Base-by-base conservation (phyloP, 53 echinoderm and acorn worm genomes). In the Crossaster papposus region DNA sequence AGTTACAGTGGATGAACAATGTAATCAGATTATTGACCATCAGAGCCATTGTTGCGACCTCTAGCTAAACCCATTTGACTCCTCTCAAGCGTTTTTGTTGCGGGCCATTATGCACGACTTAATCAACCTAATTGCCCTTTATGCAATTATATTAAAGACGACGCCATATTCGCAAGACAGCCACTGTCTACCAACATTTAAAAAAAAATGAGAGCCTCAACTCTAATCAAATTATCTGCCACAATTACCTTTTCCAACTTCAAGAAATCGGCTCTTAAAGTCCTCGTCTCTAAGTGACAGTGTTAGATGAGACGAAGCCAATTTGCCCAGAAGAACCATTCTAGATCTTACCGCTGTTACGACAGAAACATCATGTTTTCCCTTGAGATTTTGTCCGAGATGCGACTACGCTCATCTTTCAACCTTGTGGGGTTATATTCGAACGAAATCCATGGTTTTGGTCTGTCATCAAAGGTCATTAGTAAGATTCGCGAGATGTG, bases 191-290 rank as follows among this genome's bases (percentile, higher is more conserved):
- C 28, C 2, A 68, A 26, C 4, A n/a, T 14, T 64, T 5, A 44
- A 44, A 44, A 38, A 44, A 44, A 68, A 3, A 6, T 68, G 68
- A 26, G 68, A 28, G 28, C 22, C 2, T 68, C 68, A 68, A n/a
- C 68, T 68, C 28, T 68, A 68, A 68, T 68, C 28, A 28, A n/a
- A 68, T 68, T 68, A 68, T 68, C 68, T 26, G 68, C 28, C 28
- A 28, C 68, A 58, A 17, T 26, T 14, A 28, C 68, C 68, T 26
- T n/a, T 23, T 68, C 68, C 68, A 68, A 68, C 28, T 23, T 68
- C 24, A 11, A 28, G 24, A n/a, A 68, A 68, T n/a, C 68, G 28
- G 68, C 68, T 14, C 68, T 18, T 10, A 11, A 68, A 7, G n/a
- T 28, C 68, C 28, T n/a, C 24, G 7, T 28, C 11, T 20, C 68